A percentile compares a stretch with the other conserved stretches of the same genome.
phyloP scores from a whole-genome alignment of 2,113 vertebrate species.

The Lepus timidus region DNA sequence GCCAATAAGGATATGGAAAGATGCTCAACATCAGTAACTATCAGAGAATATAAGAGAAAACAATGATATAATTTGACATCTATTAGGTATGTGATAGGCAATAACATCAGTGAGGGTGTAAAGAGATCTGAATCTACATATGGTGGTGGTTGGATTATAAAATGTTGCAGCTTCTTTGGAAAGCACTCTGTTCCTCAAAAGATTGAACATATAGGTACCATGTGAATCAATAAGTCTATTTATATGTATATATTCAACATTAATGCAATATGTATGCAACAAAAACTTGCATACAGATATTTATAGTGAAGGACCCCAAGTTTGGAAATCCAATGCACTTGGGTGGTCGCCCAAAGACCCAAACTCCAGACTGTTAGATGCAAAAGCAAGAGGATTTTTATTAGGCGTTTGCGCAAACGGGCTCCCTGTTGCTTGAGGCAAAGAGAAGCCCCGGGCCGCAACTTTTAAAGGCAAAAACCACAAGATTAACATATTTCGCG shows the following conservation, averaged over 20 bases:
- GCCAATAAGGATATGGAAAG: background rate
- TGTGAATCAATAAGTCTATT: background rate
- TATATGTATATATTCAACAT: background rate
- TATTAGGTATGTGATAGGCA: background rate
- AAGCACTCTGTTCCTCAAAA: background rate
- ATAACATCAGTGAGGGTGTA: background rate
- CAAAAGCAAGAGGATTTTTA: too few relatives aligned
- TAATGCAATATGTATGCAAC: background rate
- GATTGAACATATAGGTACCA: background rate
- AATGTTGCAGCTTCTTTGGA: background rate
- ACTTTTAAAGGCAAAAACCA: too few relatives aligned
- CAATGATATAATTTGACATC: background rate
- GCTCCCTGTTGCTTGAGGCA: too few relatives aligned
- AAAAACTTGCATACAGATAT: background rate
- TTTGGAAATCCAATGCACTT: too few relatives aligned
- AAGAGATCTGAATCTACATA: background rate
- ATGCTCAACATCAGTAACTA: background rate
- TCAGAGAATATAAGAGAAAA: background rate
- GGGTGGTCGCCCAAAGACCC: too few relatives aligned
- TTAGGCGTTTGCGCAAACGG: too few relatives aligned
- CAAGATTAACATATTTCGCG: too few relatives aligned
- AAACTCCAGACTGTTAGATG: too few relatives aligned
- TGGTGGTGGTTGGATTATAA: background rate
- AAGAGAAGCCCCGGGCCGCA: too few relatives aligned
- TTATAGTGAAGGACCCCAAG: background rate